Percentiles rank a stretch among this genome's conserved stretches.
phyloP scores from a whole-genome alignment of 1,140 invertebrate species.

The Scaptomyza pallida region DNA sequence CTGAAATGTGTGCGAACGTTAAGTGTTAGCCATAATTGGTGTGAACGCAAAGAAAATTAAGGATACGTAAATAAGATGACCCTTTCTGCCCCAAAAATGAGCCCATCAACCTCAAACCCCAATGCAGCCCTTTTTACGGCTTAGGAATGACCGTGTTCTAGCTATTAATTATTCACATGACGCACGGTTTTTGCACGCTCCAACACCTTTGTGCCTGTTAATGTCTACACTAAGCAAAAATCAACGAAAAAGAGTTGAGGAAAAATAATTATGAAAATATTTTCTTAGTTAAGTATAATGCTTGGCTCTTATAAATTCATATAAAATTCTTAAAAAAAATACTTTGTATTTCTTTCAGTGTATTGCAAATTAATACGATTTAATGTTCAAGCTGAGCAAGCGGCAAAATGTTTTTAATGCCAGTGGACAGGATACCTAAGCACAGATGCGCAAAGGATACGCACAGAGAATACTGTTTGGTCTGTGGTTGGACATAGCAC shows the following conservation, averaged over 20 bases:
- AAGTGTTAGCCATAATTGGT: conserved; percentile 28
- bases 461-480: conserved; percentile 36
- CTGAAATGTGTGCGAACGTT: conserved; percentile 6
- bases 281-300: too few relatives aligned
- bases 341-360: background rate
- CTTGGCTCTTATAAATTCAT: too few relatives aligned
- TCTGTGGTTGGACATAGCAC: conserved; percentile 23
- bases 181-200: conserved; percentile 45
- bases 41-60: conserved; percentile 43
- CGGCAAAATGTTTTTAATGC: conserved; percentile 62
- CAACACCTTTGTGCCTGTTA: conserved; percentile 42
- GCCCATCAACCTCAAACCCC: background rate
- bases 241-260: background rate
- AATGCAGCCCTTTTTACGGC: background rate
- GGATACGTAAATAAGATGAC: conserved; percentile 31
- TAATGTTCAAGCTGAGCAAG: conserved; percentile 49
- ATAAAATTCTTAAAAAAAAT: too few relatives aligned
- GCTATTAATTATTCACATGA: conserved; percentile 71
- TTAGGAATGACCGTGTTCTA: background rate
- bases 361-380: conserved; percentile 65
- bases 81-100: background rate
- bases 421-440: background rate
- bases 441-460: conserved; percentile 55
- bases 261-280: too few relatives aligned
- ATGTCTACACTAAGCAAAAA: background rate